phyloP scores from a whole-genome alignment of 2,888 invertebrate species.

The Acheta domesticus region DNA sequence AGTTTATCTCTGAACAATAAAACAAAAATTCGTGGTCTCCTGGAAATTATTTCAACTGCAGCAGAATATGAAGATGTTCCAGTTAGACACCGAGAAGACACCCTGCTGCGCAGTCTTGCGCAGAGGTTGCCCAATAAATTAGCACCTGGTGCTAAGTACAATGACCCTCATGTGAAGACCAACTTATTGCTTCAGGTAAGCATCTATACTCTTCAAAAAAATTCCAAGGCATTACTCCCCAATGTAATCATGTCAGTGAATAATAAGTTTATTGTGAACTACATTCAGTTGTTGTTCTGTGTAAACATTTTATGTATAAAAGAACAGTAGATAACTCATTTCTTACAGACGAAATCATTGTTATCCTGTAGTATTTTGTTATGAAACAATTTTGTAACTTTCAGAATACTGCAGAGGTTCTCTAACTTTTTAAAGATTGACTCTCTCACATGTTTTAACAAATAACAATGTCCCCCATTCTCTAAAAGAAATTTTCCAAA shows the following conservation, averaged over 20 bases:
- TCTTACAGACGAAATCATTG: no score
- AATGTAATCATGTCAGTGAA: no score
- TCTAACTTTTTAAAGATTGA: no score
- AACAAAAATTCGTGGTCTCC: constrained; percentile 92
- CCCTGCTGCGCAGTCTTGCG: constrained; percentile 66
- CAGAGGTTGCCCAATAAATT: constrained; percentile 61
- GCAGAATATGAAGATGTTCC: constrained; percentile 94
- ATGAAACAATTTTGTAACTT: no score
- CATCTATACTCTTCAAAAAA: no score
- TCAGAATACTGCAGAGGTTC: no score
- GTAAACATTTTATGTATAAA: not conserved
- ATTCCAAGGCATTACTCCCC: no score
- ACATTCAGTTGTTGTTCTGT: constrained; percentile 44
- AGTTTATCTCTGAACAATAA: constrained; percentile 94
- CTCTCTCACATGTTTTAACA: no score
- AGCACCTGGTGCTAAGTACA: constrained; percentile 62
- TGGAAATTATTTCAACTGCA: constrained; percentile 97
- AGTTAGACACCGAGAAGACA: constrained; percentile 93
- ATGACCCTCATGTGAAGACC: constrained; percentile 96
- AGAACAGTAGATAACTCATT: not conserved
- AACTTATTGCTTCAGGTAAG: constrained; percentile 83
- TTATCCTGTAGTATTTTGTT: no score
- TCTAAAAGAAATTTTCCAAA: no score
- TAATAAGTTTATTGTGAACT: no score
- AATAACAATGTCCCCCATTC: no score